phyloP scores from a whole-genome alignment of 2,113 vertebrate species.

The Chaenocephalus aceratus region DNA sequence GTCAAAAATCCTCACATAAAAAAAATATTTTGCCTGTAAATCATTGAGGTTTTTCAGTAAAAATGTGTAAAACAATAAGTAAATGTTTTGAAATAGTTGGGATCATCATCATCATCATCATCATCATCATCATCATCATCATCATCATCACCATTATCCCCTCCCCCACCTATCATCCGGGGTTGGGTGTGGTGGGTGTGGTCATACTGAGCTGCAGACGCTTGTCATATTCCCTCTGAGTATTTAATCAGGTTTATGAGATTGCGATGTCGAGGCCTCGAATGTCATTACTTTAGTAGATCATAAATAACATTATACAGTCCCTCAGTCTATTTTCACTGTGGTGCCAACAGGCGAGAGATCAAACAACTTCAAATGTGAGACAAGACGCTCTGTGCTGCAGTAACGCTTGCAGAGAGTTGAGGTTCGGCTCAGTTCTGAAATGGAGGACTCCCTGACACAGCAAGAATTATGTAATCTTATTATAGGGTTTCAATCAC shows the following conservation, averaged over 20 bases:
- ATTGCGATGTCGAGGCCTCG: background rate
- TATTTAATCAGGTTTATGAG: background rate
- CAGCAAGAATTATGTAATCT: constrained; percentile 44
- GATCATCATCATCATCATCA: no score
- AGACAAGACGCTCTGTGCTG: constrained; percentile 8
- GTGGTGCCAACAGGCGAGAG: background rate
- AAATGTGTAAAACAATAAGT: no score
- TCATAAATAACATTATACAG: constrained; percentile 7
- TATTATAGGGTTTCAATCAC: constrained; percentile 52
- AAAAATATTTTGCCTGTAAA: no score
- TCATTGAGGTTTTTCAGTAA: no score
- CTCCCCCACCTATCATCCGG: background rate
- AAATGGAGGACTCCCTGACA: constrained; percentile 37
- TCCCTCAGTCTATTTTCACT: constrained; percentile 2
- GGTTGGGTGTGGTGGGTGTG: background rate
- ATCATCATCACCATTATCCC: background rate
- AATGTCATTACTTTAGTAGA: constrained; percentile 9
- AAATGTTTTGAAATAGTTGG: no score
- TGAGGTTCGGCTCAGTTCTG: background rate
- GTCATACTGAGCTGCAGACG: constrained; percentile 7
- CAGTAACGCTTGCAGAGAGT: background rate
- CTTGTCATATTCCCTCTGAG: background rate
- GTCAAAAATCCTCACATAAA: no score
- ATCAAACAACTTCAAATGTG: constrained; percentile 5
- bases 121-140: no score